Conservation (phyloP, 2,113 vertebrate species). For the Festucalex cinctus region DNA sequence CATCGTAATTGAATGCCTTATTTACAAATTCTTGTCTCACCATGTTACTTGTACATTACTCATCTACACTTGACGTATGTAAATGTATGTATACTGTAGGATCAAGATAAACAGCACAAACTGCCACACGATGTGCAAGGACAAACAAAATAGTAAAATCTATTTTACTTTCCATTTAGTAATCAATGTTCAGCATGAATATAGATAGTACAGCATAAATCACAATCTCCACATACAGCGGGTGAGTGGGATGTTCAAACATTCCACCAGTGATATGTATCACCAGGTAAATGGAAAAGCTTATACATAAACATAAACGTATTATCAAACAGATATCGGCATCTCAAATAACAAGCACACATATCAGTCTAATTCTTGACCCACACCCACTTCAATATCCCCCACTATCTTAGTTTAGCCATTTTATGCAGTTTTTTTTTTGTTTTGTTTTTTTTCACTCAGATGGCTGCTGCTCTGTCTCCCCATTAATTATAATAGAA, state of each 20-base stretch:
- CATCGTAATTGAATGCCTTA: too few species aligned
- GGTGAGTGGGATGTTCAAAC: neutral
- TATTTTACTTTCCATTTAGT: neutral
- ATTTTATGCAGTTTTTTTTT: constrained; percentile 29
- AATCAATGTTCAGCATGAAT: neutral
- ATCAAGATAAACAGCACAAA: neutral
- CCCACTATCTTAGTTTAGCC: neutral
- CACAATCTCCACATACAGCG: neutral
- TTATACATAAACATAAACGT: neutral
- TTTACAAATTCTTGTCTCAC: neutral
- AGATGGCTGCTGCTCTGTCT: constrained; percentile 28
- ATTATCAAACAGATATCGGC: neutral
- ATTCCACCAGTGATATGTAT: neutral
- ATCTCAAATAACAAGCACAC: neutral
- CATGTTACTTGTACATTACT: neutral
- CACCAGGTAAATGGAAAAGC: neutral
- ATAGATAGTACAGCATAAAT: neutral
- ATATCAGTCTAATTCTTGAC: neutral
- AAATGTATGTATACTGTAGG: neutral
- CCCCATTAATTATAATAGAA: constrained; percentile 56
- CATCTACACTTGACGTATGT: neutral
- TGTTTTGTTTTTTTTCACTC: neutral
- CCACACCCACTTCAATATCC: neutral
- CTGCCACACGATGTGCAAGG: neutral
- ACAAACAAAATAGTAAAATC: neutral